Conservation (phyloP, 2,888 invertebrate species). For the Calameuta pallipes region DNA sequence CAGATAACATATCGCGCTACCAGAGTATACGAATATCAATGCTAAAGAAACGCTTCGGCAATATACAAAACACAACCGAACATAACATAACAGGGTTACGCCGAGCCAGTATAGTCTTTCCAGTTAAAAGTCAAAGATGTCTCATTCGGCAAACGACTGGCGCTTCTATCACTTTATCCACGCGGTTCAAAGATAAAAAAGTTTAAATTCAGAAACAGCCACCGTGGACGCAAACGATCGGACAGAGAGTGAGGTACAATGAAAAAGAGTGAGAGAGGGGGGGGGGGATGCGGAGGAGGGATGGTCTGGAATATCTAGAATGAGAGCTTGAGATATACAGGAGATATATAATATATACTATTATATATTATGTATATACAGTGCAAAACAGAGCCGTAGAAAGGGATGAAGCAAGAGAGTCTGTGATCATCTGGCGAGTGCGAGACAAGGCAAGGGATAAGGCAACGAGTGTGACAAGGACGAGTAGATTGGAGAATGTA, state of each 20-base stretch:
- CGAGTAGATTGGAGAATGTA: constrained; percentile 23
- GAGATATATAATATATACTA: not conserved
- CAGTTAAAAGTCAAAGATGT: not conserved
- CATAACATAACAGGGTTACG: not conserved
- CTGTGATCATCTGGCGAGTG: not conserved
- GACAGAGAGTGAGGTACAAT: constrained; percentile 20
- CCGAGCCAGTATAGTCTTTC: not conserved
- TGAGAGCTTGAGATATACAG: not conserved
- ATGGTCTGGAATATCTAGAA: constrained; percentile 3
- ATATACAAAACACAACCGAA: not conserved
- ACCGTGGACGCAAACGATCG: constrained; percentile 14
- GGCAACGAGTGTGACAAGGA: constrained; percentile 5
- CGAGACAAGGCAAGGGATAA: not conserved
- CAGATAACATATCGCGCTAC: not conserved
- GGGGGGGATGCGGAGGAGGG: not conserved
- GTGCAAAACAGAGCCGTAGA: not conserved
- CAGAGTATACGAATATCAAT: not conserved
- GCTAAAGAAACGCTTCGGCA: not conserved
- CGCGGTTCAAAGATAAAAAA: constrained; percentile 39
- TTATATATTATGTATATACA: not conserved
- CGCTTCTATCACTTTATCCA: constrained; percentile 37
- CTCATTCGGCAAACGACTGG: constrained; percentile 1
- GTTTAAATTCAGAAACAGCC: constrained; percentile 31
- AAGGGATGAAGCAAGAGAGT: not conserved
- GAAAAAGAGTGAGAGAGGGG: constrained; percentile 17